Base-by-base conservation (phyloP, 2,113 vertebrate species). In the Drymodes brunneopygia region DNA sequence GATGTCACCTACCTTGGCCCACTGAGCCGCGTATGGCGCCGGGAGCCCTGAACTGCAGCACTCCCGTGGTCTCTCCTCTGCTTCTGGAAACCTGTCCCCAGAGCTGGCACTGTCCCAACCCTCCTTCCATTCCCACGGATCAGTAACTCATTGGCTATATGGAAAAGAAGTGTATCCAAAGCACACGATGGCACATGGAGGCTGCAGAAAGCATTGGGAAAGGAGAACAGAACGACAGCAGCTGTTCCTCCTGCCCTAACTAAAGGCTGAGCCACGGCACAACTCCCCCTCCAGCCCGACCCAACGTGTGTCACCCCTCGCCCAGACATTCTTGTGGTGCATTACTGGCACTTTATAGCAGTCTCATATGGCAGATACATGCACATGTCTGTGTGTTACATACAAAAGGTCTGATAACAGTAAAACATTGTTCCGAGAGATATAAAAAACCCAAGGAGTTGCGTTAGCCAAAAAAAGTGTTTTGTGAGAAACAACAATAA, bases 361-460 rank as follows among this genome's bases (percentile, higher is more conserved):
- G 97, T 94, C 96, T 97, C 96, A 94, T 92, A 96, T 60, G 97
- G 92, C 83, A 95, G 95, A 97, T 96, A 97, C 97, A 97, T 94
- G 97, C 97, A 90, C 96, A 90, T 96, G 95, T 97, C 97, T 96
- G 48, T 92, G 90, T 96, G 97, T 98, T 98, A 98, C 96, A 96
- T 90, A 98, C 95, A 98, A 96, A 98, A 98, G 97, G 97, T 98
- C 97, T 97, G 97, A 90, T 96, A 91, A 98, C 82, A 94, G 95
- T 98, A 97, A 97, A 97, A 98, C 92, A 97, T 95, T 94, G 96
- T 87, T 93, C 94, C 85, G 80, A 91, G 60, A 96, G 92, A 97
- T 97, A 95, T 93, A 94, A 96, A 96, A 97, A 96, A 92, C 90
- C 94, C 88, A 96, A 97, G 98, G 97, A 98, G 97, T 96, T 97